Evolutionary conservation across 2,113 vertebrate genomes (phyloP), one percentile per base, ranked within the genome.

Genomic region (Lophius piscatorius): DNA sequence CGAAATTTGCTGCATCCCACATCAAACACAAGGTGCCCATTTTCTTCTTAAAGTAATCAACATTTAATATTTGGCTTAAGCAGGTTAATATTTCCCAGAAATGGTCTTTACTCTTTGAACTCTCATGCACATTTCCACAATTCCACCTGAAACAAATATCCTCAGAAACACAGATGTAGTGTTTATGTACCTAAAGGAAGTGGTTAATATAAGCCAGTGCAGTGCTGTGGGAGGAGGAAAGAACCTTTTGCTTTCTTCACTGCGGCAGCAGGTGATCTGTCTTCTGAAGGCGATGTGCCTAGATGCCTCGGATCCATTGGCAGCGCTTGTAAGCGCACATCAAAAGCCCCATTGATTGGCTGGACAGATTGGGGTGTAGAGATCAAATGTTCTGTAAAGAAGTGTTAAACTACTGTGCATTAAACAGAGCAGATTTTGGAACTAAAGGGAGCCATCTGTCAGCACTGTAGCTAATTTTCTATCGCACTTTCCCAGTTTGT

Each of bases 361-460:
- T 3, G 11, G 55, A 84, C 87, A 90, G 85, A 89, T 82, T 88
- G 87, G 70, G 76, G 80, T 70, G 61, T 72, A 79, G 82, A 84
- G 84, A 89, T 87, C 81, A 88, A 87, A 87, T 77, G 79, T 29
- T 46, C 75, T 88, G 79, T 85, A 84, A 88, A 88, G 84, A 84
- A 82, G 84, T 86, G 84, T 84, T 89, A 87, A 84, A 87, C 78
- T 85, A 87, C 73, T 58, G 58, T 29, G 48, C 76, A 72, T 84
- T 81, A 76, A 88, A 82, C 51, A n/a, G 70, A 40, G 75, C 75
- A 63, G 82, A 80, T 76, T 76, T 84, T 67, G 59, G 46, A 60
- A 67, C 75, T 63, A 70, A 78, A 73, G 70, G 51, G 50, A 39
- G 52, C 82, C 88, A 88, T 89, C 87, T 89, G 87, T 85, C 83